phyloP scores from a whole-genome alignment of 53 echinoderm and acorn worm species.

The Mesocentrotus franciscanus region DNA sequence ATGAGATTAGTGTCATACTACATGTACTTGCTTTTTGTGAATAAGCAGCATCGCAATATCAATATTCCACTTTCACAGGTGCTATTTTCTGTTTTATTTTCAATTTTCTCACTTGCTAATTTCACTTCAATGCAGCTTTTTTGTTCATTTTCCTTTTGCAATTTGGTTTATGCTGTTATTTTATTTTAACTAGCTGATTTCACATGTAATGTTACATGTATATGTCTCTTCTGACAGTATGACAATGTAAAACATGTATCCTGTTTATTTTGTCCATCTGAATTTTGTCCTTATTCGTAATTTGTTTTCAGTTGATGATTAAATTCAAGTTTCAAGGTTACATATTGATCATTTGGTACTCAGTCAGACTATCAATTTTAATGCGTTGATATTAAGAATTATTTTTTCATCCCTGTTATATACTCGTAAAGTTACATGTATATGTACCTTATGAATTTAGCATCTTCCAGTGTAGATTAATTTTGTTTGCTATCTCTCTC shows the following conservation, averaged over 20 bases:
- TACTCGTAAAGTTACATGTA: neutral
- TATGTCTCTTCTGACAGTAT: neutral
- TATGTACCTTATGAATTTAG: neutral
- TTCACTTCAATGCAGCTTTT: neutral
- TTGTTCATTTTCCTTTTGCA: neutral
- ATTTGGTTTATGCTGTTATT: neutral
- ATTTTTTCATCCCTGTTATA: neutral
- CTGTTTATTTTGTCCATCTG: neutral
- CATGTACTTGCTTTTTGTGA: neutral
- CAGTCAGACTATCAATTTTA: no score
- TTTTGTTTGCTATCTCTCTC: neutral
- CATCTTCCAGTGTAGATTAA: neutral
- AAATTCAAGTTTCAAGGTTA: neutral
- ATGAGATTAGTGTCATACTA: neutral
- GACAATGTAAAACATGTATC: neutral
- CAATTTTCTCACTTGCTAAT: neutral
- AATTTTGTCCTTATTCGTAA: neutral
- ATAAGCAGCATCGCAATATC: neutral
- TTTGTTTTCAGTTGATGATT: neutral
- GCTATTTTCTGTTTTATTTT: slow-evolving; percentile 18
- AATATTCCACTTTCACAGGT: neutral
- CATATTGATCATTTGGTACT: no score
- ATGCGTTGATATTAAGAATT: no score
- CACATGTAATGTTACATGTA: neutral
- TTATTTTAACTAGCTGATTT: neutral